phyloP scores from a whole-genome alignment of 1,140 invertebrate species.

The Anastatus disparis region DNA sequence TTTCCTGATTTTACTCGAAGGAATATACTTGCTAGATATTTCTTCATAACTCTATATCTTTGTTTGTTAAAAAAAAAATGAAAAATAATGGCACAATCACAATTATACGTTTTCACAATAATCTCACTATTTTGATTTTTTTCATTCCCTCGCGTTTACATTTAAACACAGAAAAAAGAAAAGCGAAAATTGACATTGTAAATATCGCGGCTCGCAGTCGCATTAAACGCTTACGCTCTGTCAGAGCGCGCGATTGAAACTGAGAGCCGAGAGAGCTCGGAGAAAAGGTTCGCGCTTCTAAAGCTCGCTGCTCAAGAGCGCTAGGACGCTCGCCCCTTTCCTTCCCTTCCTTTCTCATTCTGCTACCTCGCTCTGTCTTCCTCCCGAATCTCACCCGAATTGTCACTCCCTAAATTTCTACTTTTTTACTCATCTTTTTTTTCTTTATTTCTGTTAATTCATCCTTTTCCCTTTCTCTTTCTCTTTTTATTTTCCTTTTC shows the following conservation, averaged over 20 bases:
- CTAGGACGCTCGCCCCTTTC: neutral
- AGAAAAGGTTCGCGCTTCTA: conserved; percentile 27
- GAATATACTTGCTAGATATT: no score
- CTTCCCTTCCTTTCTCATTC: neutral
- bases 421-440: neutral
- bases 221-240: neutral
- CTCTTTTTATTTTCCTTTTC: neutral
- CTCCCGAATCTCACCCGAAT: neutral
- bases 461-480: neutral
- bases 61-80: no score
- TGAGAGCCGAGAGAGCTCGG: conserved; percentile 37
- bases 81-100: no score
- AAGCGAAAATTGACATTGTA: no score
- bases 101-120: no score
- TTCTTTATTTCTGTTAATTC: neutral
- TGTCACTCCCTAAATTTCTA: neutral
- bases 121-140: no score
- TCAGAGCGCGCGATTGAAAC: conserved; percentile 50
- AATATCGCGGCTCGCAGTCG: neutral
- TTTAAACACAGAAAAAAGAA: no score
- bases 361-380: neutral
- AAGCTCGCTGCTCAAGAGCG: conserved; percentile 42
- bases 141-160: no score
- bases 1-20: no score
- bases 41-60: no score